Conservation (phyloP, 1,140 invertebrate genomes). For the Neodiprion fabricii region DNA sequence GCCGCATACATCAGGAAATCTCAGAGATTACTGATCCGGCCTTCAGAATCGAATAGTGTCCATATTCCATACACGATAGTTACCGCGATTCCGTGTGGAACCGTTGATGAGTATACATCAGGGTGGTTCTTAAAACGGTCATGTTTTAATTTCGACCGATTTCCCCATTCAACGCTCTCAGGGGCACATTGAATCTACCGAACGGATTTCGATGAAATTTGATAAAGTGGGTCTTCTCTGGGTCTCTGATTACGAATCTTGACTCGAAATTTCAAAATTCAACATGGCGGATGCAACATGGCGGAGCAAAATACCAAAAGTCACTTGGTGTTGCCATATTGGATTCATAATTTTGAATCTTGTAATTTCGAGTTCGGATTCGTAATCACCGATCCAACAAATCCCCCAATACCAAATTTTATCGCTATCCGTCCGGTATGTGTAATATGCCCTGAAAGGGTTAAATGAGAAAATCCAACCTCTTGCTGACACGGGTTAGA, state of each 20-base stretch:
- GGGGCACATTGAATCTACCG: neutral
- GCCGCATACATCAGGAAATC: neutral
- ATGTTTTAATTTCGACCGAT: neutral
- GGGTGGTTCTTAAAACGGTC: neutral
- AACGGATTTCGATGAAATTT: neutral
- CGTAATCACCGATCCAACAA: constrained; percentile 30
- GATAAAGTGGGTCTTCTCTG: neutral
- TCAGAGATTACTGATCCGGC: too few species aligned
- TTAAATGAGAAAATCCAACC: too few species aligned
- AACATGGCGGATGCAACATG: too few species aligned
- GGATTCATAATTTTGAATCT: too few species aligned
- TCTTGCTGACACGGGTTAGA: too few species aligned
- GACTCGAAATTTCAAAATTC: too few species aligned
- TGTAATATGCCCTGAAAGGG: neutral
- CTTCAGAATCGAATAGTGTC: too few species aligned
- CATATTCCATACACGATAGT: neutral
- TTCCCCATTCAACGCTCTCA: neutral
- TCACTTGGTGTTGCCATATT: neutral
- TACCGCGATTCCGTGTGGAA: neutral
- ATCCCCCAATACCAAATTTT: constrained; percentile 16
- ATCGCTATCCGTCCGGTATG: neutral
- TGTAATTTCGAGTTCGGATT: too few species aligned
- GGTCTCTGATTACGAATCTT: neutral
- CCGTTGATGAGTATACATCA: neutral
- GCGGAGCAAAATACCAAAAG: constrained; percentile 16